These are phyloP conservation scores for Germaria angustata DNA, from an alignment of 2,888 invertebrate species.

Conservation along the genomic window DNA sequence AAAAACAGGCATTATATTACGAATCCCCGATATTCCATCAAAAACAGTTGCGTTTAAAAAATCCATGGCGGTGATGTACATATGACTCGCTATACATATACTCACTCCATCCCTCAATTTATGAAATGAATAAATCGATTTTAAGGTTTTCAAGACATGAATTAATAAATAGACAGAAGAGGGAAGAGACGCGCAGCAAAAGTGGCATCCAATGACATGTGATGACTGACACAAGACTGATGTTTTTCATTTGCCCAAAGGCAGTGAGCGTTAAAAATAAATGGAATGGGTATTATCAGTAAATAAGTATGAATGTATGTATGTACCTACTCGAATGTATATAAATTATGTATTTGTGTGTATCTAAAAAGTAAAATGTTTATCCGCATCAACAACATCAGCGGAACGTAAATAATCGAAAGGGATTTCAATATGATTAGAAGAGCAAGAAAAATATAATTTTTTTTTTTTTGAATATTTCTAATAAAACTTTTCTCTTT, in stretches of 20 bases:
- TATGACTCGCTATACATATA: too few relatives aligned
- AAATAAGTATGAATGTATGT: background rate
- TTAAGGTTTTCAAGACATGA: background rate
- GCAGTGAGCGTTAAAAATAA: constrained; percentile 29
- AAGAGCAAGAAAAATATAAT: background rate
- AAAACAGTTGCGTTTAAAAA: too few relatives aligned
- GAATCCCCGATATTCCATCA: too few relatives aligned
- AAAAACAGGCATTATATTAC: too few relatives aligned
- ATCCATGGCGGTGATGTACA: too few relatives aligned
- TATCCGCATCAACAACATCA: constrained; percentile 7
- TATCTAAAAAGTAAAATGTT: background rate
- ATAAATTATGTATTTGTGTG: background rate
- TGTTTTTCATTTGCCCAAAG: constrained; percentile 45
- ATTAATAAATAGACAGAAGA: background rate
- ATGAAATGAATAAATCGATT: constrained; percentile 5
- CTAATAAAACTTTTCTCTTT: background rate
- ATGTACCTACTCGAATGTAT: background rate
- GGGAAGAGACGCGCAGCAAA: background rate
- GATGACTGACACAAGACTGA: constrained; percentile 61
- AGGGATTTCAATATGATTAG: constrained; percentile 55
- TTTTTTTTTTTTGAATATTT: too few relatives aligned
- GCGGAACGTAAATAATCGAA: constrained; percentile 51
- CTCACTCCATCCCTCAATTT: too few relatives aligned
- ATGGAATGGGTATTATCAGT: background rate
- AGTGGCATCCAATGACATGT: constrained; percentile 57